Evolutionary conservation across 2,888 invertebrate species (phyloP), one percentile per base, ranked within the genome.

Genomic region (Mechanitis mazaeus): DNA sequence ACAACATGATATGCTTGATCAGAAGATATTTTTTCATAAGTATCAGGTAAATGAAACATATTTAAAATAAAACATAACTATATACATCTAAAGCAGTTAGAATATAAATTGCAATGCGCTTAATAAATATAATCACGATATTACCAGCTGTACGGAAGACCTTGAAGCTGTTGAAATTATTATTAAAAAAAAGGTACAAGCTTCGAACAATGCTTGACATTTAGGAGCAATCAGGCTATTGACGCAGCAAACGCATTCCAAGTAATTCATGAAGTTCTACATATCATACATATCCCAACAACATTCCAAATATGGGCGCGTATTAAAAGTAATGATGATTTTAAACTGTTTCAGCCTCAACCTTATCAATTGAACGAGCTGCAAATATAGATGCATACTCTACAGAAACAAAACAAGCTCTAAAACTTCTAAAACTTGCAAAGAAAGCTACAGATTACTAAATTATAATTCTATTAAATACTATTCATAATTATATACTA

Each of bases 1-100:
- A 59, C 81, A 84, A 57, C 79, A 81, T 42, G 69, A 72, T 0
- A 74, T 75, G 3, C 45, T 68, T 28, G 81, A 80, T 2, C 80
- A 81, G 61, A 82, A 83, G 61, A 86, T 85, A 64, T 79, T 79
- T 0, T 65, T 62, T 9, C 79, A 85, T 64, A 73, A 71, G 61
- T 81, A 84, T 69, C 83, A 84, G 75, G 86, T 79, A 58, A 64
- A 61, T 64, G 35, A 6, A 33, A 54, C 42, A 20, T 20, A 20
- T 20, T 20, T 20, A 20, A 20, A 20, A 20, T 20, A 20, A 20
- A 20, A 20, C 20, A 20, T 20, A 20, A 20, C 20, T 20, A 20
- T 20, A 20, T 20, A 20, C 58, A 63, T 58, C 56, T 63, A 59
- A 2, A 9, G n/a, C 20, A 6, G 47, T 4, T 47, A 47, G n/a